These are phyloP conservation scores for Microdon myrmicae DNA, from an alignment of 2,888 invertebrate species.

Conservation along the genomic window DNA sequence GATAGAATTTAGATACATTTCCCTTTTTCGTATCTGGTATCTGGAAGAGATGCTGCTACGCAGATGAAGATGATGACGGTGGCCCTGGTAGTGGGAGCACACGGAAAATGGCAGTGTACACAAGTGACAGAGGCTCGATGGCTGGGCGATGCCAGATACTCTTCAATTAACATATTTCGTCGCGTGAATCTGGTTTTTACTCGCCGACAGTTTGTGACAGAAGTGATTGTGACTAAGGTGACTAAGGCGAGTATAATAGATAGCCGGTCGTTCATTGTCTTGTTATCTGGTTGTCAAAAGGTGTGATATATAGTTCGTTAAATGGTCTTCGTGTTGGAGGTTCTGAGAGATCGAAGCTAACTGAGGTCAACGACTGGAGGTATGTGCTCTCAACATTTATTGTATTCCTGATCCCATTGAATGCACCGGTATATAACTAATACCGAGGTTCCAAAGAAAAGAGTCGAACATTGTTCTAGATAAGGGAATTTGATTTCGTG, in stretches of 20 bases:
- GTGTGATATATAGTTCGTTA: conserved; percentile 33
- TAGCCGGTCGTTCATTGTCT: conserved; percentile 18
- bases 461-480: no score
- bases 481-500: no score
- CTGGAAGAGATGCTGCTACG: conserved; percentile 14
- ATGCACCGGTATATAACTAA: no score
- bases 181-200: conserved; percentile 7
- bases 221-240: conserved; percentile 31
- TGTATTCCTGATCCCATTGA: no score
- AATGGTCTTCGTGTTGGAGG: no score
- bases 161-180: conserved; percentile 29
- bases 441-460: no score
- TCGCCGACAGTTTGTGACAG: conserved; percentile 24
- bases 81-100: conserved; percentile 32
- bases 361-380: no score
- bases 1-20: conserved; percentile 2
- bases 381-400: no score
- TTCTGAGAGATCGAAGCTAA: no score
- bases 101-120: conserved; percentile 28
- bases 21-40: conserved; percentile 11
- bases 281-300: conserved; percentile 25
- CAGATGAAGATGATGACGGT: conserved; percentile 9
- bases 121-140: conserved; percentile 30
- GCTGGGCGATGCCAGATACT: conserved; percentile 9
- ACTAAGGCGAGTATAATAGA: conserved; percentile 13